These are phyloP conservation scores for Microplitis demolitor DNA, from an alignment of 1,140 invertebrate species.

Conservation along the genomic window DNA sequence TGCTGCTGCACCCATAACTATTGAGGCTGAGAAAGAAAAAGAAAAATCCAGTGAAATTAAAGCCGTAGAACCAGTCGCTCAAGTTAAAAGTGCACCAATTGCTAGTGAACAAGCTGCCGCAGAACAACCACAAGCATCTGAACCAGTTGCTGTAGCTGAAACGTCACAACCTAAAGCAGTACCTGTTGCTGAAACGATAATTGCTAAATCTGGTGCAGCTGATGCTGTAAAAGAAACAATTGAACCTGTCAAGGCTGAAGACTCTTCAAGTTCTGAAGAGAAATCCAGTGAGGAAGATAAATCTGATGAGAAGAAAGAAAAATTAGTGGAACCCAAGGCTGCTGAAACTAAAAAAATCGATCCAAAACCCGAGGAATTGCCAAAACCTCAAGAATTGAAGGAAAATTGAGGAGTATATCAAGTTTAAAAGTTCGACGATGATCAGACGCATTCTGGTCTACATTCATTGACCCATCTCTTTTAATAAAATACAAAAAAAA, in stretches of 20 bases:
- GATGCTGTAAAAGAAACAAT: not conserved
- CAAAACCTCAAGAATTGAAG: slow-evolving; percentile 43
- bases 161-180: slow-evolving; percentile 19
- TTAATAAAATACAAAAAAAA: not conserved
- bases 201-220: not conserved
- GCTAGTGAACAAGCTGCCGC: not conserved
- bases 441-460: slow-evolving; percentile 3
- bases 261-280: slow-evolving; percentile 29
- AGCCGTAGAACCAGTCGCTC: not conserved
- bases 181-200: slow-evolving; percentile 20
- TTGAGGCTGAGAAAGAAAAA: not conserved
- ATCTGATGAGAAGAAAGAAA: slow-evolving; percentile 26
- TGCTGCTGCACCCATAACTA: not conserved
- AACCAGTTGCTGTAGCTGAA: slow-evolving; percentile 7
- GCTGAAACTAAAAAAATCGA: slow-evolving; percentile 28
- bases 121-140: not conserved
- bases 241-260: slow-evolving; percentile 15
- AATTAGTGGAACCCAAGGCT: slow-evolving; percentile 17
- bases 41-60: not conserved
- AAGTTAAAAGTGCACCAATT: not conserved
- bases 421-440: not conserved
- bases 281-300: slow-evolving; percentile 30
- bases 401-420: not conserved
- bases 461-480: slow-evolving; percentile 8
- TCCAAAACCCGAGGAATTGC: slow-evolving; percentile 41